Base-by-base conservation (phyloP, 2,113 vertebrate species). In the Struthidea cinerea region DNA sequence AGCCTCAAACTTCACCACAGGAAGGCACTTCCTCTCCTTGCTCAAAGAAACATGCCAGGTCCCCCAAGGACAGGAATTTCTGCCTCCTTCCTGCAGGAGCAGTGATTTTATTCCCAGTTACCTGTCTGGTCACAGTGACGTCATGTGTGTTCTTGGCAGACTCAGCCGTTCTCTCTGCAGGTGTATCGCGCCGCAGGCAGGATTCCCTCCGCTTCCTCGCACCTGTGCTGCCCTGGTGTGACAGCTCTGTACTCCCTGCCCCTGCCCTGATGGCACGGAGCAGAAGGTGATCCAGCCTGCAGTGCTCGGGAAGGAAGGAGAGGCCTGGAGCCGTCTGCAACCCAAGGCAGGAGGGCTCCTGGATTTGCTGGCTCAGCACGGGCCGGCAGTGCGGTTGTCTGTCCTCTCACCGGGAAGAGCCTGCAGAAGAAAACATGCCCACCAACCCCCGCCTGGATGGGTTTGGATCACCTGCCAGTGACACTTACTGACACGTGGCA, bases 271-370 rank as follows among this genome's bases (percentile, higher is more conserved):
- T 3, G 71, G 11, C 59, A 59, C 0, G 1, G 87, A 85, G 81
- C 81, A 91, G 61, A 71, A 89, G 87, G 75, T 0, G 0, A 56
- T 7, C 46, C 59, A 32, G 75, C 75, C 50, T 3, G 16, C 64
- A 16, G 63, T 6, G 46, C 82, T 4, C 3, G 24, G 59, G 42
- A 37, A 91, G 76, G 86, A 70, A 79, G 82, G 67, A 84, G 35
- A 76, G 27, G n/a, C 57, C 73, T 12, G 64, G 67, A 82, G 65
- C 50, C 1, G 3, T 7, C 85, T 82, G 75, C 0, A 0, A 11
- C 42, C 61, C 7, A 1, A 91, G 84, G 82, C 63, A 88, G 93
- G 85, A 91, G 84, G 87, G 70, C 78, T 94, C 70, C 61, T 5
- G 4, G 23, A 50, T 77, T 14, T 3, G 55, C 94, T 86, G 70